Evolutionary conservation across 1,140 invertebrate species (phyloP).

Genomic region (Brachionus manjavacas): DNA sequence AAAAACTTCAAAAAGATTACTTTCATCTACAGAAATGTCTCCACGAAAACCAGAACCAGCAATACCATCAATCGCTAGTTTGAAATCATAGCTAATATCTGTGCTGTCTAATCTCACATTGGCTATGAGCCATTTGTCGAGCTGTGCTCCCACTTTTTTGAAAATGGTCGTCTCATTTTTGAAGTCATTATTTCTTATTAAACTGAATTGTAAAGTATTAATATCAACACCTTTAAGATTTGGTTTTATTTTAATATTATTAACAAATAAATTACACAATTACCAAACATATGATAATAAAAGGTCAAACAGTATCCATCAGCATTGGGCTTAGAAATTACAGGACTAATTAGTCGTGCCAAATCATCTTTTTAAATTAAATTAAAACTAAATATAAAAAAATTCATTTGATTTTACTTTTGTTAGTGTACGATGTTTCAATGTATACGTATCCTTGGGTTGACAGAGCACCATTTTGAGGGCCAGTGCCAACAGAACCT

Average conservation of each 20-base stretch:
- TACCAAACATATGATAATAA: constrained; percentile 47
- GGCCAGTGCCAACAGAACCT: not conserved
- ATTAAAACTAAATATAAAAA: not conserved
- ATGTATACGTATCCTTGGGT: constrained; percentile 46
- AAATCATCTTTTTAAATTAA: constrained; percentile 13
- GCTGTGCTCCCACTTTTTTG: not conserved
- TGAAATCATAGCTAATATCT: constrained; percentile 22
- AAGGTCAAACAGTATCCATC: constrained; percentile 42
- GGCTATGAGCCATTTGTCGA: not conserved
- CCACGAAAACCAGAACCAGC: not conserved
- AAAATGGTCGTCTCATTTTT: constrained; percentile 23
- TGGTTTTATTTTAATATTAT: not conserved
- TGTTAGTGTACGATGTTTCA: constrained; percentile 45
- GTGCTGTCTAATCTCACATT: not conserved
- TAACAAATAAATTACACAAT: not conserved
- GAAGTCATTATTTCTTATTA: not conserved
- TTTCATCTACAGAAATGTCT: not conserved
- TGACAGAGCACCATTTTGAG: constrained; percentile 30
- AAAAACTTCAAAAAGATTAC: not conserved
- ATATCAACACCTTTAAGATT: constrained; percentile 1
- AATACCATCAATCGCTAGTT: constrained; percentile 18
- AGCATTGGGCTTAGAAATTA: not conserved
- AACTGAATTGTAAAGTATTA: not conserved
- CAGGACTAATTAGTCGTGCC: constrained; percentile 16
- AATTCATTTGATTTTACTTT: not conserved